phyloP scores from a whole-genome alignment of 2,888 invertebrate genomes.

The Agriopis marginaria region DNA sequence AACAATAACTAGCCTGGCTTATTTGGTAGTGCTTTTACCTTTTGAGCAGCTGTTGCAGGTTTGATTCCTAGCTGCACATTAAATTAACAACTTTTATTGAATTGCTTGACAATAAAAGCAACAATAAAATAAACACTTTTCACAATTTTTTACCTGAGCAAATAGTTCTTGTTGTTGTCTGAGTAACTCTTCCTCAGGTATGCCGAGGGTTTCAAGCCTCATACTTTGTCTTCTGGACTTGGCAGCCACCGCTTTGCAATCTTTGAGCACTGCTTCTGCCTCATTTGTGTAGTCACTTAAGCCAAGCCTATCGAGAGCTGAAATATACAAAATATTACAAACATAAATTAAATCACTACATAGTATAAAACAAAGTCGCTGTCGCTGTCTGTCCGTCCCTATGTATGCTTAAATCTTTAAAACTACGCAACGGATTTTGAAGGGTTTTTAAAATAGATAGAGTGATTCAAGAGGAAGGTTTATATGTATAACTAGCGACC shows the following conservation, averaged over 20 bases:
- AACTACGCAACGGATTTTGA: no score
- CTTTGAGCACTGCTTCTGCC: constrained; percentile 97
- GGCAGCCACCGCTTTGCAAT: constrained; percentile 99
- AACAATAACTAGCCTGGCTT: no score
- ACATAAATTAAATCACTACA: background rate
- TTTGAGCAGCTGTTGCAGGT: no score
- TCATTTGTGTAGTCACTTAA: constrained; percentile 98
- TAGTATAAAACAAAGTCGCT: no score
- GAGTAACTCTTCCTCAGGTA: constrained; percentile 98
- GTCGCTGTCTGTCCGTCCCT: no score
- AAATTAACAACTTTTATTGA: no score
- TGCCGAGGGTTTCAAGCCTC: constrained; percentile 98
- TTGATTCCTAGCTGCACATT: no score
- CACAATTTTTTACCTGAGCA: constrained; percentile 88
- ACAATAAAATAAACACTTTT: background rate
- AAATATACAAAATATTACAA: constrained; percentile 43
- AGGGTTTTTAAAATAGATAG: no score
- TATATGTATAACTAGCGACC: no score
- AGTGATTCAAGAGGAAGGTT: no score
- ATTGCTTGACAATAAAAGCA: background rate
- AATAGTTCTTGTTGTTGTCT: constrained; percentile 99
- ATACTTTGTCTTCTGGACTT: constrained; percentile 97
- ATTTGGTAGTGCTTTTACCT: no score
- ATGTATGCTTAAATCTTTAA: no score
- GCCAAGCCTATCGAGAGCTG: constrained; percentile 95